Evolutionary conservation across 2,888 invertebrate species (phyloP).

Genomic region (Pilophorus perplexus): DNA sequence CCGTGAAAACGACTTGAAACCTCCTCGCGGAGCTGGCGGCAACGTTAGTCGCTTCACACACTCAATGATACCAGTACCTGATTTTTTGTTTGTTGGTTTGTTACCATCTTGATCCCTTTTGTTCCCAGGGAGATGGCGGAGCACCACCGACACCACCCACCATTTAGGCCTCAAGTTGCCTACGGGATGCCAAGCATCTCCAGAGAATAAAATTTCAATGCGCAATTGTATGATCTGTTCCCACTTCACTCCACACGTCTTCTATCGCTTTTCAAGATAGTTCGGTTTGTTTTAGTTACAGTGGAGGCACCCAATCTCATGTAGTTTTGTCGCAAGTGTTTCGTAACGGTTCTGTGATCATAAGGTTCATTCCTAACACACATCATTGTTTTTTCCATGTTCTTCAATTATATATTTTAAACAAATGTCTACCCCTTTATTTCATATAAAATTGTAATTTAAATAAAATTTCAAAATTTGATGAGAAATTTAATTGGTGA

Average conservation of each 20-base stretch:
- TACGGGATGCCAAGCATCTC: background rate
- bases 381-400: no score
- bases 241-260: slow-evolving; percentile 9
- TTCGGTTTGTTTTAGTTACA: background rate
- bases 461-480: no score
- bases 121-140: slow-evolving; percentile 43
- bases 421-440: no score
- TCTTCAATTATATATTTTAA: no score
- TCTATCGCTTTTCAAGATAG: background rate
- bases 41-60: slow-evolving; percentile 29
- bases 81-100: background rate
- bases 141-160: slow-evolving; percentile 44
- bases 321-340: background rate
- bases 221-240: slow-evolving; percentile 19
- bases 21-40: slow-evolving; percentile 39
- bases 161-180: slow-evolving; percentile 27
- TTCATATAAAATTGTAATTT: no score
- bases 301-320: background rate
- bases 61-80: background rate
- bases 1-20: slow-evolving; percentile 43
- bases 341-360: slow-evolving; percentile 6
- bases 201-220: slow-evolving; percentile 24
- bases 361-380: background rate
- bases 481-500: no score
- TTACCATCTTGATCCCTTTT: slow-evolving; percentile 2